These are phyloP conservation scores for Tiphia femorata DNA, from an alignment of 2,888 invertebrate species.

Conservation along the genomic window DNA sequence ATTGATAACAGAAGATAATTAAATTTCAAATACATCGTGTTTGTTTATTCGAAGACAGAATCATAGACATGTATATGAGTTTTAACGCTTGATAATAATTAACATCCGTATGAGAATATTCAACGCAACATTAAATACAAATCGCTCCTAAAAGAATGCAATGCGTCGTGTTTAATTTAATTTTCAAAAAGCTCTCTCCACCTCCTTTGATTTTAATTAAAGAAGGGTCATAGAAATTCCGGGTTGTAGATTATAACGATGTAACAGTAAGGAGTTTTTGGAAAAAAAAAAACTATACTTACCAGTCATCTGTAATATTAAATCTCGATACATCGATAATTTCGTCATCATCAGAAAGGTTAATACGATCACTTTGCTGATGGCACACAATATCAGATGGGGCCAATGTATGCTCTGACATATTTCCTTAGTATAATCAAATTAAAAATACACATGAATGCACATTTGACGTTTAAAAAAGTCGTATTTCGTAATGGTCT, in stretches of 20 bases:
- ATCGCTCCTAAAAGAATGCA: not conserved
- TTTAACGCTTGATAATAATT: too few species aligned
- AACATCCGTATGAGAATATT: too few species aligned
- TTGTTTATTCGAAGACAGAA: too few species aligned
- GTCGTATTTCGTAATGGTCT: too few species aligned
- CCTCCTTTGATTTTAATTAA: too few species aligned
- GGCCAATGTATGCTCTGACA: slow-evolving; percentile 36
- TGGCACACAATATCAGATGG: slow-evolving; percentile 17
- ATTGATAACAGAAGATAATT: too few species aligned
- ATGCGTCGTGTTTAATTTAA: too few species aligned
- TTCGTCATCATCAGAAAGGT: slow-evolving; percentile 38
- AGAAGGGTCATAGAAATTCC: too few species aligned
- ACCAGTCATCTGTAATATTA: slow-evolving; percentile 52
- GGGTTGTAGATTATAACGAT: not conserved
- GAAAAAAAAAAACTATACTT: slow-evolving; percentile 5
- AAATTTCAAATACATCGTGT: too few species aligned
- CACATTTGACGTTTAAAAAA: slow-evolving; percentile 36
- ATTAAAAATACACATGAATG: slow-evolving; percentile 21
- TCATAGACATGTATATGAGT: too few species aligned
- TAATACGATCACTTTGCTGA: slow-evolving; percentile 21
- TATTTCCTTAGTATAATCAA: slow-evolving; percentile 34
- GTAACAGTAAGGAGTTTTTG: not conserved
- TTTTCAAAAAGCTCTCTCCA: too few species aligned
- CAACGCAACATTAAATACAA: too few species aligned
- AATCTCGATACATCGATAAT: slow-evolving; percentile 48